Evolutionary conservation across 2,113 vertebrate genomes (phyloP).

Genomic region (Malaclemys terrapin): DNA sequence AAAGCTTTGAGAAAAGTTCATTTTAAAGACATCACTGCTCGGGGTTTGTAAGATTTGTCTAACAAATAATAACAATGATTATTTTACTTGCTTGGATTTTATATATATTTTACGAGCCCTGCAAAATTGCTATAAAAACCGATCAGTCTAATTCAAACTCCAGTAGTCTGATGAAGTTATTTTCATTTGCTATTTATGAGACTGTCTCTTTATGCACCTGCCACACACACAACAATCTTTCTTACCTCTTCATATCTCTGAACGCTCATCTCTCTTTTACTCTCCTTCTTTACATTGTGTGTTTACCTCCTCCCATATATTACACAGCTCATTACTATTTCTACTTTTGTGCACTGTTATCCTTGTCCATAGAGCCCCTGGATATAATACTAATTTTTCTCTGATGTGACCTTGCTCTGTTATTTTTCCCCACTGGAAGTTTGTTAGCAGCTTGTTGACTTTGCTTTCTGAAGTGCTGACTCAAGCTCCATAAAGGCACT

Average conservation of each 20-base stretch:
- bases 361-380: constrained; percentile 27
- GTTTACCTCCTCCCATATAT: not conserved
- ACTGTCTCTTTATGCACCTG: not conserved
- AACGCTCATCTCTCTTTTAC: not conserved
- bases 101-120: not conserved
- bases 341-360: constrained; percentile 39
- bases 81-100: not conserved
- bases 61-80: not conserved
- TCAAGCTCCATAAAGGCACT: not conserved
- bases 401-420: constrained; percentile 24
- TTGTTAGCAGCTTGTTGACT: constrained; percentile 16
- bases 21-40: not conserved
- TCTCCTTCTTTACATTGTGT: not conserved
- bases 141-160: not conserved
- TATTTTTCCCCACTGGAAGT: not conserved
- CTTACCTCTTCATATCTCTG: not conserved
- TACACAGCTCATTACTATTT: constrained; percentile 27
- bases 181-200: not conserved
- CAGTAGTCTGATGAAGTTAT: not conserved
- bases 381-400: constrained; percentile 17
- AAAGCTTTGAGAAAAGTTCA: not conserved
- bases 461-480: not conserved
- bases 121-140: not conserved
- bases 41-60: not conserved
- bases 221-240: not conserved